Evolutionary conservation across 2,888 invertebrate genomes (phyloP), one percentile per base, ranked within the genome.

Genomic region (Pheosia tremula): DNA sequence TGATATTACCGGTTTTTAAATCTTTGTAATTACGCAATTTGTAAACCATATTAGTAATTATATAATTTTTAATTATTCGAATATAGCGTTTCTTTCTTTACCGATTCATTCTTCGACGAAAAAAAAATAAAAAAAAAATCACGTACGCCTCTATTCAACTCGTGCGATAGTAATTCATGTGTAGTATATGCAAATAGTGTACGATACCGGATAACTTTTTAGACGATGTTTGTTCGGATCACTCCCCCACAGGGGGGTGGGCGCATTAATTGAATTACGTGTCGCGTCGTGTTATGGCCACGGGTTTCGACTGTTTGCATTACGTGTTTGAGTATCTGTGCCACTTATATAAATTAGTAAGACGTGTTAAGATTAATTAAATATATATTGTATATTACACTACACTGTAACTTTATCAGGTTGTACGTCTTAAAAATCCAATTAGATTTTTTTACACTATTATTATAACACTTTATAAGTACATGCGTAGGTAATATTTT

Each of bases 191-290:
- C 86, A 88, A 88, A 88, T 87, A 86, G 63, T 72, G 68, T 74
- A 72, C 73, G 79, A 80, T 83, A 84, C 82, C 79, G 75, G 80
- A 82, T 82, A 87, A 86, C 83, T 87, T 88, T 87, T 85, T 80
- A 80, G 79, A 69, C 79, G 69, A 67, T 85, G 84, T 87, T 88
- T 88, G 85, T 79, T 70, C 78, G 79, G 76, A 80, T 78, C 82
- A 75, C 77, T 75, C 73, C 68, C 70, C 67, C 64, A 63, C 59
- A 65, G 54, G 74, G 80, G 81, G 82, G 75, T 77, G 83, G 75
- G 80, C 70, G 72, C 73, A 79, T 83, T 91, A 89, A 91, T 89
- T 88, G 83, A 90, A 90, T 90, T 89, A 89, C 83, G 84, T 86
- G 88, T 84, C 85, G 75, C 79, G 70, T 72, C 72, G 69, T 63